Percentiles rank a stretch among this genome's conserved stretches.
Conservation (phyloP, 2,888 invertebrate genomes). For the Trichogramma evanescens region DNA sequence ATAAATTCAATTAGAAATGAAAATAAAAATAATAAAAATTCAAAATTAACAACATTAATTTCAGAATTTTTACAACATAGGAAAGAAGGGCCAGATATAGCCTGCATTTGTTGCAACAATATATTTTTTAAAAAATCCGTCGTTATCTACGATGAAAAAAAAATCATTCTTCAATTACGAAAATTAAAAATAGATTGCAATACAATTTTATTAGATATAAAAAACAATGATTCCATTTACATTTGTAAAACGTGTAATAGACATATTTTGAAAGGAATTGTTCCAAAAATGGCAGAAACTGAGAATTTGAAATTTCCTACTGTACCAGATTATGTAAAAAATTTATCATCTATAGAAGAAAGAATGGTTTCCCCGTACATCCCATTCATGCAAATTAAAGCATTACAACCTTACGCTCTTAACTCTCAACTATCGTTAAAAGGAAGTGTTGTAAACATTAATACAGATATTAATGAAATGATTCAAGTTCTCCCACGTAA, state of each 20-base stretch:
- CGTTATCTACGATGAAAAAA: background rate
- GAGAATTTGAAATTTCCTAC: slow-evolving; percentile 22
- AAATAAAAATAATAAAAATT: background rate
- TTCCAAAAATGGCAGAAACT: slow-evolving; percentile 16
- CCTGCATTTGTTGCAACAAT: slow-evolving; percentile 13
- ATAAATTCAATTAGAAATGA: background rate
- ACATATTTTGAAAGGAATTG: slow-evolving; percentile 4
- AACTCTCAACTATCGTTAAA: slow-evolving; percentile 34
- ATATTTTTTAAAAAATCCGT: slow-evolving; percentile 4
- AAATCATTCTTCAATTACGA: background rate
- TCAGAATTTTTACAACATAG: slow-evolving; percentile 1
- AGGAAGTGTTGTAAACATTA: slow-evolving; percentile 30
- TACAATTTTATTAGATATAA: slow-evolving; percentile 2
- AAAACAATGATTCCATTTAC: slow-evolving; percentile 1
- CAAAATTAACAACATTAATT: background rate
- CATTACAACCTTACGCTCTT: slow-evolving; percentile 29
- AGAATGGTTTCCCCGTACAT: slow-evolving; percentile 35
- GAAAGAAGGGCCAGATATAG: slow-evolving; percentile 5
- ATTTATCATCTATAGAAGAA: slow-evolving; percentile 33
- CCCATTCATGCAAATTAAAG: slow-evolving; percentile 38
- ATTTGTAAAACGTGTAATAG: slow-evolving; percentile 6
- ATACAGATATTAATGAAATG: slow-evolving; percentile 18
- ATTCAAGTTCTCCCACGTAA: slow-evolving; percentile 14
- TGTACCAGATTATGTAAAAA: slow-evolving; percentile 26
- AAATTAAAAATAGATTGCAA: background rate